Conservation (phyloP, 2,888 invertebrate species). For the Raillietiella orientalis region DNA sequence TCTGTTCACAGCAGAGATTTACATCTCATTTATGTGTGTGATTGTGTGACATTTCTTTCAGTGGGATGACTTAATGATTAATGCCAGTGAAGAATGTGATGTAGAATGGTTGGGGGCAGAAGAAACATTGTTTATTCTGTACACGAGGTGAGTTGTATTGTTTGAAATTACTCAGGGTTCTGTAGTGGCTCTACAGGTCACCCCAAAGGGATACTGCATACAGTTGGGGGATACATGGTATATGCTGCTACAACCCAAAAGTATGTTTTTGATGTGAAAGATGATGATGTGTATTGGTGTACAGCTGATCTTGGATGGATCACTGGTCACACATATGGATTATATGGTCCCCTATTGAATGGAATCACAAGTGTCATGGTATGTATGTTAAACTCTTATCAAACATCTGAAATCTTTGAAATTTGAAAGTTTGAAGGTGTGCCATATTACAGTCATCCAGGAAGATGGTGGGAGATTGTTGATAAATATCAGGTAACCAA, state of each 20-base stretch:
- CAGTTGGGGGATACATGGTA: slow-evolving; percentile 19
- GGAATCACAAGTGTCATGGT: slow-evolving; percentile 80
- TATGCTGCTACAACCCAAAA: slow-evolving; percentile 17
- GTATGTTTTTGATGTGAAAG: slow-evolving; percentile 17
- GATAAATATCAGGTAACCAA: slow-evolving; percentile 81
- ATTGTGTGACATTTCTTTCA: too few species aligned
- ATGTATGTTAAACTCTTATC: slow-evolving; percentile 11
- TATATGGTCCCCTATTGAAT: slow-evolving; percentile 72
- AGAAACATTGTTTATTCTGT: slow-evolving; percentile 20
- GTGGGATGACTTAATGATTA: slow-evolving; percentile 16
- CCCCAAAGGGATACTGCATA: slow-evolving; percentile 21
- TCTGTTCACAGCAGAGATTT: too few species aligned
- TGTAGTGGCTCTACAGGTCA: slow-evolving; percentile 20
- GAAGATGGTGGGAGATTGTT: slow-evolving; percentile 69
- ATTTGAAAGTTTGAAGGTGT: slow-evolving; percentile 64
- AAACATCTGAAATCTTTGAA: neutral
- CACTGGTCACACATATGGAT: slow-evolving; percentile 11
- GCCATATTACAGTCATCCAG: slow-evolving; percentile 73
- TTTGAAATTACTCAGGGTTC: slow-evolving; percentile 7
- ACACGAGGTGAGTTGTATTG: slow-evolving; percentile 15
- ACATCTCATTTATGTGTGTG: too few species aligned
- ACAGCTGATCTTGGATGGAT: slow-evolving; percentile 15
- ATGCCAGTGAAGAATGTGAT: slow-evolving; percentile 12
- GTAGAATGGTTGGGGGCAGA: slow-evolving; percentile 21
- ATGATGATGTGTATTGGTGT: slow-evolving; percentile 13